Evolutionary conservation across 1,140 invertebrate genomes (phyloP), one percentile per base, ranked within the genome.

Genomic region (Aphidius ervi): DNA sequence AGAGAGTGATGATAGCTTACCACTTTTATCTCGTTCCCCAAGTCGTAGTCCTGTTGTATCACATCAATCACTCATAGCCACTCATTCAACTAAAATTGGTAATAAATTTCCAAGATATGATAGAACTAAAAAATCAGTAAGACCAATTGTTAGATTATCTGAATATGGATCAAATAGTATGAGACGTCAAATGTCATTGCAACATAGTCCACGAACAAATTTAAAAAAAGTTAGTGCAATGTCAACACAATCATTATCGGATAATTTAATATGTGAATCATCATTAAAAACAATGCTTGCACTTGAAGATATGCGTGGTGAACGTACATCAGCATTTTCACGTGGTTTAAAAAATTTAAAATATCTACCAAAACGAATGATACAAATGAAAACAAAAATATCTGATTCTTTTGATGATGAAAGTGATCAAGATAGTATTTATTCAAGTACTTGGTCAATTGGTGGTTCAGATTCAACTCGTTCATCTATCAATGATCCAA

Each of bases 291-390:
- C 68, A 43, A 72, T 86, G 31, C 69, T 86, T 1, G 74, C 77
- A 10, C 81, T 85, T 46, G 84, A 86, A 62, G 83, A 86, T 60
- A 78, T 81, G 67, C 73, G 84, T 6, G 81, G 82, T 2, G 75
- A 78, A 48, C 71, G 60, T 37, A 57, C 74, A 8, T 73, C 78
- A 7, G 73, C 81, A 20, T 76, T 86, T 43, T 75, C 78, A 0
- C 76, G 82, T 52, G 78, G 81, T 3, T 76, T 87, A 58, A 79
- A 79, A 52, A 83, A 82, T 45, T 70, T 86, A 0, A 83, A 80
- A 56, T 73, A 81, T 59, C 77, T 83, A 71, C 76, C 54, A 77
- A 82, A 65, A 82, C 82, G 67, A 79, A 64, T 61, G 10, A 74
- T 72, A 52, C 77, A 71, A 9, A 63, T 83, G 37, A 79, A 80